Conservation (phyloP, 2,888 invertebrate genomes). For the Danaus chrysippus region DNA sequence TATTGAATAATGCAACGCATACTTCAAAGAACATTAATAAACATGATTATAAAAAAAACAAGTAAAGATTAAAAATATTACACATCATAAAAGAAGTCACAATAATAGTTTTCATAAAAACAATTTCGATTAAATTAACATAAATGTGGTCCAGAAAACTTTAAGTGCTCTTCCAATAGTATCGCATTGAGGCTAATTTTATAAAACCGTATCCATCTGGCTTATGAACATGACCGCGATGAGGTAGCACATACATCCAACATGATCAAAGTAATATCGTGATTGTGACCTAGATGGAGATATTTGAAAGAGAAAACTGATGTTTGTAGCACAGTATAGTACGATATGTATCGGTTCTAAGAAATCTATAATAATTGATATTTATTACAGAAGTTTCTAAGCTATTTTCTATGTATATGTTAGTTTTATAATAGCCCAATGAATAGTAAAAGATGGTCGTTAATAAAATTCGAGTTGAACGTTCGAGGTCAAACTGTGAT, state of each 20-base stretch:
- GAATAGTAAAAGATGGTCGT: background rate
- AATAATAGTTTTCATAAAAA: too few relatives aligned
- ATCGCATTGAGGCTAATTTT: constrained; percentile 21
- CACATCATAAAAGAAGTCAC: too few relatives aligned
- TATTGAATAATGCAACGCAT: background rate
- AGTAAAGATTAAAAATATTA: too few relatives aligned
- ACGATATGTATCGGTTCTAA: constrained; percentile 33
- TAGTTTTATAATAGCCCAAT: background rate
- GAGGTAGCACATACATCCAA: constrained; percentile 42
- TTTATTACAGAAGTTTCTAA: too few relatives aligned
- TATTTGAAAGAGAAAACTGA: constrained; percentile 58
- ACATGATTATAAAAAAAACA: too few relatives aligned
- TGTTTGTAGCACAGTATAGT: constrained; percentile 50
- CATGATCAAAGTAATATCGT: constrained; percentile 55
- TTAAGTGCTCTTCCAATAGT: constrained; percentile 11
- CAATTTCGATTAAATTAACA: background rate
- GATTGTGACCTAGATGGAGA: constrained; percentile 55
- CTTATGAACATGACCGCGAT: constrained; percentile 14
- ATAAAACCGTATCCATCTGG: constrained; percentile 15
- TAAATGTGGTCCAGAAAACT: constrained; percentile 2
- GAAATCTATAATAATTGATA: too few relatives aligned
- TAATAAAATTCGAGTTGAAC: constrained; percentile 35
- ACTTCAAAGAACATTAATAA: too few relatives aligned
- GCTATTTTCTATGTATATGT: background rate
- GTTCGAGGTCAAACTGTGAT: constrained; percentile 53